A percentile compares a stretch with the other conserved stretches of the same genome.
Evolutionary conservation across 2,888 invertebrate species (phyloP).

Genomic region (Leuctra nigra): DNA sequence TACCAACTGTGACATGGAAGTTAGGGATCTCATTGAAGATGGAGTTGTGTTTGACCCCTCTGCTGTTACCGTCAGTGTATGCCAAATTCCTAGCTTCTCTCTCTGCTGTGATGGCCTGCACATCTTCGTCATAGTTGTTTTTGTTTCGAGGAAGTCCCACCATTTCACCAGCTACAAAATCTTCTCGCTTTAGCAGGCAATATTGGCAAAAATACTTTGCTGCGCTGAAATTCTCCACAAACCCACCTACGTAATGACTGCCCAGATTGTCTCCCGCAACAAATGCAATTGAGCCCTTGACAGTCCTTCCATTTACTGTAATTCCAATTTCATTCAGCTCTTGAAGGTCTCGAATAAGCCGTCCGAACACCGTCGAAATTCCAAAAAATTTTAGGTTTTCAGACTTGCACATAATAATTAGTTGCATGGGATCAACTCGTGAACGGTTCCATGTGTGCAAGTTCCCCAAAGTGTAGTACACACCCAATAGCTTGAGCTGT

Average conservation of each 20-base stretch:
- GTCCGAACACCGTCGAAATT: neutral
- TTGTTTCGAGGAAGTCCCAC: neutral
- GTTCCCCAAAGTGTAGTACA: constrained; percentile 11
- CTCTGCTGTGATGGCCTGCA: neutral
- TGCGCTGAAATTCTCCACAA: constrained; percentile 5
- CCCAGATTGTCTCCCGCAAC: constrained; percentile 16
- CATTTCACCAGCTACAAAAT: neutral
- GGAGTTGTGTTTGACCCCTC: neutral
- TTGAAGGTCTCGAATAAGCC: neutral
- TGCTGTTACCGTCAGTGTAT: neutral
- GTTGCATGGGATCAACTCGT: constrained; percentile 11
- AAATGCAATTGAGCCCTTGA: constrained; percentile 1
- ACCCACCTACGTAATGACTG: constrained; percentile 6
- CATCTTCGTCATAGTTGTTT: neutral
- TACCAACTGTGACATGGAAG: constrained; percentile 2
- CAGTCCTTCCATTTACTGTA: neutral
- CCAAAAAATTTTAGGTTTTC: neutral
- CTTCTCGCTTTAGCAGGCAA: neutral
- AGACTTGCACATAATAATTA: neutral
- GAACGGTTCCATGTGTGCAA: neutral
- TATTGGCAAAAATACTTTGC: constrained; percentile 16
- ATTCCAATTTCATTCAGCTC: neutral
- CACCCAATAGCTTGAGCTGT: constrained; percentile 7
- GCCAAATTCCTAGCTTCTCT: neutral
- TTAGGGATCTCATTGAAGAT: neutral